These are phyloP conservation scores for Hemiscyllium ocellatum DNA, from an alignment of 2,113 vertebrate species.

Conservation along the genomic window DNA sequence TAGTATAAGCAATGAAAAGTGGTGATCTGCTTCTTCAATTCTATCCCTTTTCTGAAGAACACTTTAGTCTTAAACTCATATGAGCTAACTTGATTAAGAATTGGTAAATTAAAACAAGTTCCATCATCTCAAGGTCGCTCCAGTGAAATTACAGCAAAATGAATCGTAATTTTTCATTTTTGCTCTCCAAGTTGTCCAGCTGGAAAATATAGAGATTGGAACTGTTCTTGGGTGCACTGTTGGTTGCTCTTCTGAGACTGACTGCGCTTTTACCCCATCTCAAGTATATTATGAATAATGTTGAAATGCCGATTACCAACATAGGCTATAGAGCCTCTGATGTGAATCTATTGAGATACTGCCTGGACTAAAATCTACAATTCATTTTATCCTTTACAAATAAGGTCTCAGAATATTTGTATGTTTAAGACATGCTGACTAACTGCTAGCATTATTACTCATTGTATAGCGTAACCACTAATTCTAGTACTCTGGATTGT, in stretches of 20 bases:
- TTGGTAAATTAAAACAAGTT: background rate
- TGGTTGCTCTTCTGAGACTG: background rate
- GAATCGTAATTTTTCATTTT: background rate
- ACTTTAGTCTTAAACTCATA: no score
- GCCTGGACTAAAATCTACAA: background rate
- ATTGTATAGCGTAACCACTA: background rate
- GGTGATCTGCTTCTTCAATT: background rate
- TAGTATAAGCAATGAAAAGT: background rate
- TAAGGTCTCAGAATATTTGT: background rate
- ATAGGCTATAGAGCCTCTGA: background rate
- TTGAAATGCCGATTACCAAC: background rate
- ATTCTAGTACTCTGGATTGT: slow-evolving; percentile 8
- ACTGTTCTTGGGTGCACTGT: background rate
- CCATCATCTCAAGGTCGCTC: background rate
- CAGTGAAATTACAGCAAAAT: background rate
- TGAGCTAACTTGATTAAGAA: background rate
- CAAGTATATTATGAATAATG: background rate
- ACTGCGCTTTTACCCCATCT: background rate
- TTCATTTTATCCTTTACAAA: background rate
- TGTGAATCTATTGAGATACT: background rate
- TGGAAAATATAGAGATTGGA: background rate
- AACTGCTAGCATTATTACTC: background rate
- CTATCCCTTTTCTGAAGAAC: background rate
- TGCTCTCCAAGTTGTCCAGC: no score
- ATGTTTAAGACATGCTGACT: background rate